phyloP scores from a whole-genome alignment of 1,140 invertebrate species.

The Magallana gigas region DNA sequence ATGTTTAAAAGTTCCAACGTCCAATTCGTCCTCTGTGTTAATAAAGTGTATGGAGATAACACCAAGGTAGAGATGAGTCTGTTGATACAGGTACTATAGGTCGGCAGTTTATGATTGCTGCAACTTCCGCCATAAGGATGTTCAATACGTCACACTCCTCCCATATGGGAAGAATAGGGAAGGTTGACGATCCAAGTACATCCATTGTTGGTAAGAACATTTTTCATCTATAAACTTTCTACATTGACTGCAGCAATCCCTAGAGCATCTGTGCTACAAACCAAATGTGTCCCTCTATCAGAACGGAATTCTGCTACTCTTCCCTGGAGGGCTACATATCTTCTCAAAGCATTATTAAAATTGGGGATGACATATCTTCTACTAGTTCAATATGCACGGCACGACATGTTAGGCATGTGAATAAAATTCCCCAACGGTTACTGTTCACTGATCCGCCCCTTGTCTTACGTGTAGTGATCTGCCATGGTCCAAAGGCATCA shows the following conservation, averaged over 20 bases:
- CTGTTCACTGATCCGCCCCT: background rate
- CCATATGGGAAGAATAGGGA: too few species aligned
- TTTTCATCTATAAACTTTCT: background rate
- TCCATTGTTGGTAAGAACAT: background rate
- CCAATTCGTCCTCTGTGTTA: too few species aligned
- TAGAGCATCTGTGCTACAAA: background rate
- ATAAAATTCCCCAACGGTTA: conserved; percentile 27
- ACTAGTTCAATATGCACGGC: background rate
- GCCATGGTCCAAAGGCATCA: background rate
- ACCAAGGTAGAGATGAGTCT: conserved; percentile 12
- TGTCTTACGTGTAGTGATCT: background rate
- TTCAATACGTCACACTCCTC: too few species aligned
- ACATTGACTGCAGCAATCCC: background rate
- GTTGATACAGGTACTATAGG: conserved; percentile 27
- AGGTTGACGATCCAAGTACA: conserved; percentile 9
- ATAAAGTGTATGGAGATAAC: too few species aligned
- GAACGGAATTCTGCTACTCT: too few species aligned
- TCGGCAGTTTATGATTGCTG: conserved; percentile 34
- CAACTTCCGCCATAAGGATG: conserved; percentile 26
- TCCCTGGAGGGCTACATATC: too few species aligned
- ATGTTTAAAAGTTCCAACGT: too few species aligned
- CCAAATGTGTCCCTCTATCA: conserved; percentile 8
- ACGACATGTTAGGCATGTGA: background rate
- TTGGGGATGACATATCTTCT: conserved; percentile 12
- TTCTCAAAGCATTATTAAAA: conserved; percentile 1